These are phyloP conservation scores for Ictalurus furcatus DNA, from an alignment of 2,113 vertebrate species.

Conservation along the genomic window DNA sequence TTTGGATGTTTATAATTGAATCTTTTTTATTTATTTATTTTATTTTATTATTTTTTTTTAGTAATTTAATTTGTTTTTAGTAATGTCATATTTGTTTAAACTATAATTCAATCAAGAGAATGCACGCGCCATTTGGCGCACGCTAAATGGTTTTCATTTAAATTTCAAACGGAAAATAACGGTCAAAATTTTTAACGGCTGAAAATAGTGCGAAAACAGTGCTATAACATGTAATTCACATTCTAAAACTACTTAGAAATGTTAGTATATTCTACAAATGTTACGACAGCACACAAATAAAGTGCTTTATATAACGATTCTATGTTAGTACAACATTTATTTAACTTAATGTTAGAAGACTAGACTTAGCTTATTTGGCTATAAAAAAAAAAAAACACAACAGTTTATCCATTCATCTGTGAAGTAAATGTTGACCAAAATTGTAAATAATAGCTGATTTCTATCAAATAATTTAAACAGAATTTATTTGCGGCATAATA, in stretches of 20 bases:
- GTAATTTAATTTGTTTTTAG: background rate
- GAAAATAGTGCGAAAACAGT: background rate
- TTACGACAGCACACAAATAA: too few relatives aligned
- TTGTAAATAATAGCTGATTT: background rate
- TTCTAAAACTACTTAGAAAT: background rate
- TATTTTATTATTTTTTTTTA: too few relatives aligned
- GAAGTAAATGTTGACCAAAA: background rate
- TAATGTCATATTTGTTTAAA: background rate
- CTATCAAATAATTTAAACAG: background rate
- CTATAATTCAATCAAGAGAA: background rate
- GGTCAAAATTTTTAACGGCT: background rate
- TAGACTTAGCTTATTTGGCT: background rate
- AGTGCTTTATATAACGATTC: background rate
- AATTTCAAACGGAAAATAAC: background rate
- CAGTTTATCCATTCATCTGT: background rate
- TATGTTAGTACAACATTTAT: background rate
- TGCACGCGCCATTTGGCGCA: background rate
- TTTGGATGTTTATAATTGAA: background rate
- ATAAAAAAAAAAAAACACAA: too few relatives aligned
- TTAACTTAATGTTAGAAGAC: background rate
- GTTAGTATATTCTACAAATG: background rate
- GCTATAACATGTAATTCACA: too few relatives aligned
- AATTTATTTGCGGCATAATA: background rate
- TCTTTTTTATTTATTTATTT: background rate
- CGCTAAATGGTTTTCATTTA: background rate